phyloP scores from a whole-genome alignment of 2,888 invertebrate genomes.

The Schizotus pectinicornis region DNA sequence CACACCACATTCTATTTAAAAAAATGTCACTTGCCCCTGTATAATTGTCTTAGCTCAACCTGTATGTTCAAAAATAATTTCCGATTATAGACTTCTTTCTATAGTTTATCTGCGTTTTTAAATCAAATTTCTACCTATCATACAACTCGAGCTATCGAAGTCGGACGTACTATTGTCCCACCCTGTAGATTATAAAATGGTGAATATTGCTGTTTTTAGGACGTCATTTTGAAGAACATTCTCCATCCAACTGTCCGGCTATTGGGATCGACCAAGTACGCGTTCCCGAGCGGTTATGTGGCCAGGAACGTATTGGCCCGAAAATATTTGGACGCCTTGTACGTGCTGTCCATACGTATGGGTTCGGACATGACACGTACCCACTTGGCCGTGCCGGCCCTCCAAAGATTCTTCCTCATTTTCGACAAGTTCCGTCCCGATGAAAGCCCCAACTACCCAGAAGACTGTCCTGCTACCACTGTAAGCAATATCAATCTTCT shows the following conservation, averaged over 20 bases:
- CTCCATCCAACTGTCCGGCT: conserved; percentile 83
- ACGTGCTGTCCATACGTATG: conserved; percentile 77
- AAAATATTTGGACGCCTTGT: conserved; percentile 82
- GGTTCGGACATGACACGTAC: conserved; percentile 80
- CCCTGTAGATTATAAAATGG: not conserved
- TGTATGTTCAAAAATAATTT: too few species aligned
- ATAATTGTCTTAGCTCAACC: too few species aligned
- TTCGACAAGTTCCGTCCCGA: conserved; percentile 76
- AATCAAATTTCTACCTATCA: too few species aligned
- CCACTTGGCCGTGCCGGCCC: conserved; percentile 73
- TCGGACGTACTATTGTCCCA: too few species aligned
- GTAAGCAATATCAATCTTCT: too few species aligned
- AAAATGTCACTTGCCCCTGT: too few species aligned
- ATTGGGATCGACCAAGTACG: conserved; percentile 77
- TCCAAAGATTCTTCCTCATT: conserved; percentile 78
- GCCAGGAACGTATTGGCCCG: conserved; percentile 79
- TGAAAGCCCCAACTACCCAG: conserved; percentile 25
- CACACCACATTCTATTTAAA: too few species aligned
- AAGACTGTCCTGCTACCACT: conserved; percentile 6
- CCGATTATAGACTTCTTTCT: too few species aligned
- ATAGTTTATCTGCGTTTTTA: too few species aligned
- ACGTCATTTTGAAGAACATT: conserved; percentile 82
- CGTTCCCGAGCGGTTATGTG: conserved; percentile 81
- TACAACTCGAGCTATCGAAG: too few species aligned
- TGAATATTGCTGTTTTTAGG: conserved; percentile 63